These are phyloP conservation scores for Cydia splendana DNA, from an alignment of 1,140 invertebrate species.

Conservation along the genomic window DNA sequence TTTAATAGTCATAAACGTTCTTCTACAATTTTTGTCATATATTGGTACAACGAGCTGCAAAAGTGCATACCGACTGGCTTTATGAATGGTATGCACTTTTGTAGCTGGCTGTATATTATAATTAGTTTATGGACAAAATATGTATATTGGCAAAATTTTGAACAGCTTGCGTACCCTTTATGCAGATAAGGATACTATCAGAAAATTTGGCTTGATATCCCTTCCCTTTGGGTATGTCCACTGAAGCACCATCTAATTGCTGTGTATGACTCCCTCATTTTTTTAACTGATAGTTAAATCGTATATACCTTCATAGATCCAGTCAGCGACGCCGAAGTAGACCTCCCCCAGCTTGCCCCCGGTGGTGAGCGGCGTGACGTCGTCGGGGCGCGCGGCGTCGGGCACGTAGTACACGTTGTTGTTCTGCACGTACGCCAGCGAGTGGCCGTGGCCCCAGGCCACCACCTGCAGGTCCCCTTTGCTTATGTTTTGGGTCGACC, in stretches of 20 bases:
- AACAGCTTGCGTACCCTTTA: too few relatives aligned
- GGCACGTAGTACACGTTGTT: conserved; percentile 89
- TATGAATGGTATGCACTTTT: too few relatives aligned
- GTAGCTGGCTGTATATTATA: too few relatives aligned
- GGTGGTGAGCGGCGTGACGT: conserved; percentile 80
- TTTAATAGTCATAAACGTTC: background rate
- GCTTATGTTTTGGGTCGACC: conserved; percentile 69
- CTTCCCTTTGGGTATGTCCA: too few relatives aligned
- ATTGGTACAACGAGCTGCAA: background rate
- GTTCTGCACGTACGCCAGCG: conserved; percentile 86
- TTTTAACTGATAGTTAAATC: conserved; percentile 33
- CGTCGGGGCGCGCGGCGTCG: conserved; percentile 70
- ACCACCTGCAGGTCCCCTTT: conserved; percentile 82
- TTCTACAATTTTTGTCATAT: background rate
- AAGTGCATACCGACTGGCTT: too few relatives aligned
- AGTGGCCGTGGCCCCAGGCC: conserved; percentile 84
- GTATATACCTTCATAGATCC: conserved; percentile 84
- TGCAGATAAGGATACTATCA: too few relatives aligned
- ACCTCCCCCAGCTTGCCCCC: conserved; percentile 82
- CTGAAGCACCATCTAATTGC: too few relatives aligned
- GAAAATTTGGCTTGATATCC: too few relatives aligned
- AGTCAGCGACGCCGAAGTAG: conserved; percentile 89
- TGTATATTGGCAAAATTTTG: too few relatives aligned
- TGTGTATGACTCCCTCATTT: too few relatives aligned
- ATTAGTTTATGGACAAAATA: too few relatives aligned